Evolutionary conservation across 1,140 invertebrate species (phyloP), one percentile per base, ranked within the genome.

Genomic region (Psilanteris sp.): DNA sequence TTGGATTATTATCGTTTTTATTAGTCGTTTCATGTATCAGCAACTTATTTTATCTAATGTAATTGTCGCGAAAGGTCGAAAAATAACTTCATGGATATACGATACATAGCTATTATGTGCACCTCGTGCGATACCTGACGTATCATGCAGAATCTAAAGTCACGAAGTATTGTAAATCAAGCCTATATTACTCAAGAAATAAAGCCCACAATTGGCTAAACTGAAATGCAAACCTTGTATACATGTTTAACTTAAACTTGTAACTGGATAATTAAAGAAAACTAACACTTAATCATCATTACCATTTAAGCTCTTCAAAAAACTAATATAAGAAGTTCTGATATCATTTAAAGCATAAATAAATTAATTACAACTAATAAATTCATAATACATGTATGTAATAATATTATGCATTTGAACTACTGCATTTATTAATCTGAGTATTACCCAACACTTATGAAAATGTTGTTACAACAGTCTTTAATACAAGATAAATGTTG

Each of bases 201-300:
- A 41, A 15, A 36, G 26, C 16, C 57, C 68, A 75, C 62, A 43
- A 77, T 62, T 71, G 44, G 18, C 64, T 54, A 79, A 76, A 70
- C 20, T 71, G 68, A 74, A 78, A 71, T 78, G 74, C 74, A 79
- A 79, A 80, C 36, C 46, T 8, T 54, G 54, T 52, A 73, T 59
- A 67, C 67, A 36, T 54, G 71, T 55, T 74, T 71, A 36, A 46
- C 29, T 75, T 67, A 54, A 57, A 74, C 78, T 66, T 46, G 36
- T 62, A 55, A 66, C 54, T 43, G 61, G 67, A 43, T 78, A 81
- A 82, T 80, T 76, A 64, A 43, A 36, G 48, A 31, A 46, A 61
- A 54, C 37, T 37, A 73, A 78, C 48, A 14, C 24, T 48, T 61
- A 39, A 70, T 70, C 27, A 8, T 18, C 9, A 18, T n/a, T 29